These are phyloP conservation scores for Callyntrura sp. DNA, from an alignment of 2,888 invertebrate genomes.

Conservation along the genomic window DNA sequence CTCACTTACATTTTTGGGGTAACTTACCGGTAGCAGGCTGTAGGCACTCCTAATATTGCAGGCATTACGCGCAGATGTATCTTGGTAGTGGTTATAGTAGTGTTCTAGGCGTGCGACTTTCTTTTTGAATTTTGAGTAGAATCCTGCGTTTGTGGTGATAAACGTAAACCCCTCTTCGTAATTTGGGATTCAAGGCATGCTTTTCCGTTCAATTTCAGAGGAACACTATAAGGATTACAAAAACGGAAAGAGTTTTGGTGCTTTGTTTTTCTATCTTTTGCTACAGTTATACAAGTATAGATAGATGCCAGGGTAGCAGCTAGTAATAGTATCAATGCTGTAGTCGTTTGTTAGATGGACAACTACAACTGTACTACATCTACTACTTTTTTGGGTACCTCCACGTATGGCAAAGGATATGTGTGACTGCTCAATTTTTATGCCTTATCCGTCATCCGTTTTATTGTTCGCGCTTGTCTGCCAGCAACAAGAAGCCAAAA, in stretches of 20 bases:
- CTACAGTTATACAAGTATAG: too few species aligned
- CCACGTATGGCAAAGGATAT: not conserved
- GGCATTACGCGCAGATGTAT: too few species aligned
- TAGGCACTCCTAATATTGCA: not conserved
- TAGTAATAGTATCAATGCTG: not conserved
- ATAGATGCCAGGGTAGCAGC: too few species aligned
- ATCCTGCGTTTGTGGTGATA: not conserved
- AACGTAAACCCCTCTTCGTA: slow-evolving; percentile 56
- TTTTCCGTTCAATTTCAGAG: slow-evolving; percentile 80
- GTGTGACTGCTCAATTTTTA: not conserved
- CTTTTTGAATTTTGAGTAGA: slow-evolving; percentile 44
- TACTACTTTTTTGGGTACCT: not conserved
- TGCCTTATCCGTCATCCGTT: slow-evolving; percentile 15
- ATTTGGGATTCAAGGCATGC: slow-evolving; percentile 76
- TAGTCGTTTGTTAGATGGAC: slow-evolving; percentile 35
- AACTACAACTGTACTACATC: not conserved
- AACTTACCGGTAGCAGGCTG: not conserved
- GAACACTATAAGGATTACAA: slow-evolving; percentile 77
- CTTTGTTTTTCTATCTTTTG: slow-evolving; percentile 32
- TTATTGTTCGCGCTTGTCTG: slow-evolving; percentile 11
- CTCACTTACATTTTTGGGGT: not conserved
- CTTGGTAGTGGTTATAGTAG: not conserved
- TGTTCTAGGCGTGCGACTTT: slow-evolving; percentile 47
- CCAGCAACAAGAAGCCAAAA: not conserved
- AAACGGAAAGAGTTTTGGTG: slow-evolving; percentile 62